Evolutionary conservation across 2,888 invertebrate species (phyloP), one percentile per base, ranked within the genome.

Genomic region (Biston betularia): DNA sequence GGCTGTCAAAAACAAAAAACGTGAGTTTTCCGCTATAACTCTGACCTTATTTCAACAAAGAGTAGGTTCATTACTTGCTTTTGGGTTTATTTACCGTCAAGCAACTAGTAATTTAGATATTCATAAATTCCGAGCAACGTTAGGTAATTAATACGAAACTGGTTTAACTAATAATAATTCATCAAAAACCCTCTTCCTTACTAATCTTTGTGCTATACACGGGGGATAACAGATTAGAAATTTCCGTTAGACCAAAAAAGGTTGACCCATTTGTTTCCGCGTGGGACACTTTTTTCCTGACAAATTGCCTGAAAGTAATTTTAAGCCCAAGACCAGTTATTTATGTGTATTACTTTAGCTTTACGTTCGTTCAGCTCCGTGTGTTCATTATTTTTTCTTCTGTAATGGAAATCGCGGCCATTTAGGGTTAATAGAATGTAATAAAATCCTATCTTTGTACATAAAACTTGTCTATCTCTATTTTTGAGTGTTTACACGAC

Each of bases 231-330:
- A 84, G 86, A 89, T 89, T 89, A 89, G 83, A 84, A 84, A 87
- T 85, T 86, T 85, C 84, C 84, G 83, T 85, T 86, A 82, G 79
- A 78, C 82, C 79, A 84, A 86, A 89, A 89, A 90, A 87, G 89
- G 89, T 88, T 85, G 86, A 79, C 79, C 88, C 88, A 89, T 90
- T 90, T 87, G 85, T 90, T 88, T 84, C 83, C 75, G 75, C 75
- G 74, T 75, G 83, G 84, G 87, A 86, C 87, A 87, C 85, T 90
- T 90, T 89, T 88, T 86, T 84, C 86, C 86, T 86, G 89, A 90
- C 91, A 90, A 91, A 91, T 91, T 89, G 90, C 83, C 87, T 87
- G 90, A 87, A 89, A 89, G 89, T 90, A 90, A 91, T 90, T 91
- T 90, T 89, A 87, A 88, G 86, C 87, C 84, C 82, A 86, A 88